Evolutionary conservation across 2,888 invertebrate genomes (phyloP).

Genomic region (Eupithecia pulchellata): DNA sequence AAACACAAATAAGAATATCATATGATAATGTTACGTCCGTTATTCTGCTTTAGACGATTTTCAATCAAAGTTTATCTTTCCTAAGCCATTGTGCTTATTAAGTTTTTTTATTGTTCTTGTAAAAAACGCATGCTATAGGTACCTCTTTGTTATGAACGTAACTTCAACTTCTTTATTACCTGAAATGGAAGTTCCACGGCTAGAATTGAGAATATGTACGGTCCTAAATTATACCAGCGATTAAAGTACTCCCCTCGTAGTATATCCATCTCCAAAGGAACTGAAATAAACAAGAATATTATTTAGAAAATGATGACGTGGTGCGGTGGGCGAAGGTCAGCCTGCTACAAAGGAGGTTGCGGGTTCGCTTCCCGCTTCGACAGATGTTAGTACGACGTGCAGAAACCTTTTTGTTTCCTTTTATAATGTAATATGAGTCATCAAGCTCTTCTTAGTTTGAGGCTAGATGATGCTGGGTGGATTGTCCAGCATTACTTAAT

Average conservation of each 20-base stretch:
- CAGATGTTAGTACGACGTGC: too few relatives aligned
- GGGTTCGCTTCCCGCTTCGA: too few relatives aligned
- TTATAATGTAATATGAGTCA: too few relatives aligned
- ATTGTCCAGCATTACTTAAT: too few relatives aligned
- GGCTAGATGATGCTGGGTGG: too few relatives aligned
- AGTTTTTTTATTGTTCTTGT: neutral
- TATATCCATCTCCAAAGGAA: slow-evolving; percentile 95
- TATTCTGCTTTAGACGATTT: neutral
- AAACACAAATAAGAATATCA: too few relatives aligned
- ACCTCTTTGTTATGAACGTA: neutral
- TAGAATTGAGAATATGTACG: slow-evolving; percentile 94
- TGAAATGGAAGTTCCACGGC: slow-evolving; percentile 96
- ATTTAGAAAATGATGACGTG: too few relatives aligned
- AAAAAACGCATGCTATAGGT: neutral
- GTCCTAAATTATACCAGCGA: slow-evolving; percentile 95
- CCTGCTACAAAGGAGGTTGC: too few relatives aligned
- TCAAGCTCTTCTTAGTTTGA: too few relatives aligned
- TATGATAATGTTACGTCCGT: neutral
- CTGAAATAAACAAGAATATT: slow-evolving; percentile 75
- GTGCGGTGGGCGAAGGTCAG: too few relatives aligned
- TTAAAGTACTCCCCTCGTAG: slow-evolving; percentile 95
- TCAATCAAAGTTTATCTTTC: neutral
- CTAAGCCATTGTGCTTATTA: neutral
- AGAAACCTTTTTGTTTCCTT: too few relatives aligned
- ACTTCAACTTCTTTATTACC: slow-evolving; percentile 64